Evolutionary conservation across 30 jellyfish, hydroid and myxozoan genomes (phyloP).

Genomic region (Aurelia sp.): DNA sequence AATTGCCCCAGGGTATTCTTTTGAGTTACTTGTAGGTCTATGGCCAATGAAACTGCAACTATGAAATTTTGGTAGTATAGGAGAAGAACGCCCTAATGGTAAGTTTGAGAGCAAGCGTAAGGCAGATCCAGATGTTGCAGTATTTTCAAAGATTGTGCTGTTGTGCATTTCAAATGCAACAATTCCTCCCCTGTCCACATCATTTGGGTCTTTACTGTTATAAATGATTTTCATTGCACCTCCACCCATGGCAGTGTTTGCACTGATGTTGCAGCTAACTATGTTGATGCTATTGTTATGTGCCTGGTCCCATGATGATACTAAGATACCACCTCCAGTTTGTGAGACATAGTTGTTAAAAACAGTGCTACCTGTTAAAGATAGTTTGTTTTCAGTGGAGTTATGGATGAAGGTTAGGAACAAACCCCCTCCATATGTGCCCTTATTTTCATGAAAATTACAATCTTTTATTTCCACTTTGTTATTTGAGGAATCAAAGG

Average conservation of each 20-base stretch:
- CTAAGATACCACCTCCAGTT: conserved; percentile 65
- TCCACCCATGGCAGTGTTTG: conserved; percentile 70
- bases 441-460: conserved; percentile 42
- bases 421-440: conserved; percentile 77
- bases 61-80: conserved; percentile 29
- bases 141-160: conserved; percentile 22
- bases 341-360: conserved; percentile 44
- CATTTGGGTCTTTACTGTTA: conserved; percentile 47
- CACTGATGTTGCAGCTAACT: conserved; percentile 9
- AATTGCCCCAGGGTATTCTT: conserved; percentile 74
- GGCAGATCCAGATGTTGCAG: conserved; percentile 75
- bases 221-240: conserved; percentile 69
- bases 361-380: conserved; percentile 20
- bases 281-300: conserved; percentile 23
- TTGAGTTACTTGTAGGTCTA: conserved; percentile 52
- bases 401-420: conserved; percentile 60
- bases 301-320: conserved; percentile 75
- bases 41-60: conserved; percentile 30
- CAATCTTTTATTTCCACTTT: conserved; percentile 31
- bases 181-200: conserved; percentile 36
- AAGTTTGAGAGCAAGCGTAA: conserved; percentile 49
- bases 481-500: conserved; percentile 41
- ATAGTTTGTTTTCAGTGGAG: conserved; percentile 27
- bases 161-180: conserved; percentile 46
- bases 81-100: conserved; percentile 48